phyloP scores from a whole-genome alignment of 2,888 invertebrate genomes.

The Dascillus cervinus region DNA sequence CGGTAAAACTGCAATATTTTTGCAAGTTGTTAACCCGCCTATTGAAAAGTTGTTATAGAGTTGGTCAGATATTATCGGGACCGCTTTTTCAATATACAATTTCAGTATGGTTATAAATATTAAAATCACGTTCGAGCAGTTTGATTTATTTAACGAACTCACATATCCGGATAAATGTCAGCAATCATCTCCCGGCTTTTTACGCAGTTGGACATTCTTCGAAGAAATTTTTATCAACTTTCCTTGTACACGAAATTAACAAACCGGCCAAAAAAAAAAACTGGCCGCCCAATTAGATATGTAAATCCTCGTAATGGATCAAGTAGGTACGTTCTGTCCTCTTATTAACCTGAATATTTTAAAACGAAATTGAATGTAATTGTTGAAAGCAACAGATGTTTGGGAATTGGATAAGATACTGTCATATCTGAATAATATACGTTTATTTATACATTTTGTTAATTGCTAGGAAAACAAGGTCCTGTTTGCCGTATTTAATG shows the following conservation, averaged over 20 bases:
- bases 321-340: slow-evolving; percentile 1
- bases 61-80: slow-evolving; percentile 29
- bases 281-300: slow-evolving; percentile 13
- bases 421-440: slow-evolving; percentile 30
- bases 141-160: slow-evolving; percentile 35
- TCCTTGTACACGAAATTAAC: too few species aligned
- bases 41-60: slow-evolving; percentile 14
- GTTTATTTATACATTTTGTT: slow-evolving; percentile 33
- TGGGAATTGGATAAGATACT: slow-evolving; percentile 34
- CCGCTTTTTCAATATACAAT: slow-evolving; percentile 35
- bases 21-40: too few species aligned
- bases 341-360: slow-evolving; percentile 9
- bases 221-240: too few species aligned
- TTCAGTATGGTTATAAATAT: slow-evolving; percentile 35
- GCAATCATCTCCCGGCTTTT: too few species aligned
- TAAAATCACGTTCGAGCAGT: slow-evolving; percentile 27
- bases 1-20: too few species aligned
- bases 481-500: slow-evolving; percentile 31
- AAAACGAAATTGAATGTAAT: slow-evolving; percentile 16
- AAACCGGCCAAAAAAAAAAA: too few species aligned
- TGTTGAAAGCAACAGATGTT: slow-evolving; percentile 31
- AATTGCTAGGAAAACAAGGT: slow-evolving; percentile 34
- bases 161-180: slow-evolving; percentile 30
- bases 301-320: slow-evolving; percentile 10
- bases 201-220: too few species aligned